Base-by-base conservation (phyloP, 2,113 vertebrate genomes). In the Polypterus senegalus region DNA sequence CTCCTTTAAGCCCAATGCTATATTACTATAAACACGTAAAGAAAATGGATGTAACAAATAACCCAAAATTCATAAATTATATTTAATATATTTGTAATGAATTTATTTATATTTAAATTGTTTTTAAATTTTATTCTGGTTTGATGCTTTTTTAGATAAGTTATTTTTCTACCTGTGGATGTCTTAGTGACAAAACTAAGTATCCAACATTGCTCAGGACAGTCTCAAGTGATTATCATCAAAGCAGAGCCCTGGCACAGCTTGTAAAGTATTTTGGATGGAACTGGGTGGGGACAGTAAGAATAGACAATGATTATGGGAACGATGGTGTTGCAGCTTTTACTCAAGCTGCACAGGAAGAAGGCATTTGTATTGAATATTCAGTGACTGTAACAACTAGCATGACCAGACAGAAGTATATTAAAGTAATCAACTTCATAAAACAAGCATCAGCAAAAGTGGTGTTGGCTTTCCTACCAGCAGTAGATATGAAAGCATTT, bases 231-330 rank as follows among this genome's bases (percentile, higher is more conserved):
- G 63, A 64, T 10, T n/a, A 52, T 5, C 27, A 64, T 52, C 63
- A 64, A 8, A 53, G 56, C 7, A 64, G 58, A 59, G 10, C 58
- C 46, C 49, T 64, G 45, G 63, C 63, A 27, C 11, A 64, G 45
- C 57, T 64, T 7, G 63, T 64, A 43, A 46, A 58, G 49, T 11
- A 5, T 1, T 64, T 64, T 57, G 63, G 63, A 45, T 64, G 63
- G 63, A 64, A 10, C 4, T 64, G 63, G 63, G 52, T 64, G n/a
- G 63, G 63, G 9, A 55, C 63, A 45, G 10, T 64, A 11, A 59
- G 63, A 46, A 53, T 48, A n/a, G 58, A 64, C 63, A 64, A 5
- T 7, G 63, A 64, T 59, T 64, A 64, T 49, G 63, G 63, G 11
- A 58, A 58, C 11, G 49, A 57, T 49, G 62, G 62, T 47, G 58